phyloP scores from a whole-genome alignment of 2,113 vertebrate genomes.

The Muscicapa adusta region DNA sequence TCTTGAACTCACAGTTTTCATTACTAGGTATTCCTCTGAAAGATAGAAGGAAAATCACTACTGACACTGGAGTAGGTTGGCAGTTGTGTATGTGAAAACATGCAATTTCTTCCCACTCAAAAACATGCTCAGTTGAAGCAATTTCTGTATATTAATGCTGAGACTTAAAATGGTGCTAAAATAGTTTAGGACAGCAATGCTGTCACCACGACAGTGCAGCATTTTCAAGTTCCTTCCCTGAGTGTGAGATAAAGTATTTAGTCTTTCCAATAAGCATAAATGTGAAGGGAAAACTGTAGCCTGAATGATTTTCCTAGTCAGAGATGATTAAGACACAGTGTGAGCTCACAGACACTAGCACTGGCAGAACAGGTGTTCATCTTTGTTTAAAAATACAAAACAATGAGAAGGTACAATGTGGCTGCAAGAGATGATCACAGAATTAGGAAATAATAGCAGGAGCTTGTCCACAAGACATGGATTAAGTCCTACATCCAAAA shows the following conservation, averaged over 20 bases:
- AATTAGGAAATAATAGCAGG: background rate
- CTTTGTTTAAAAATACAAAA: background rate
- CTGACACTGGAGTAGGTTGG: background rate
- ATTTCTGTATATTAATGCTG: background rate
- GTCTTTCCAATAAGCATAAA: background rate
- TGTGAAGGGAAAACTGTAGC: background rate
- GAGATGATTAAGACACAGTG: background rate
- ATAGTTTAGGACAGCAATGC: background rate
- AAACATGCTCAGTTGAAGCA: background rate
- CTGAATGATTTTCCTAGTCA: background rate
- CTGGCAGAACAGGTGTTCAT: background rate
- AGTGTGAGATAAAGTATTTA: background rate
- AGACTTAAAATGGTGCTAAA: background rate
- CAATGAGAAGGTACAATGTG: background rate
- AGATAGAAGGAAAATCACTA: background rate
- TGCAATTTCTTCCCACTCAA: background rate
- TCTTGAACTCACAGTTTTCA: constrained; percentile 5
- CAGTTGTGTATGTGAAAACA: background rate
- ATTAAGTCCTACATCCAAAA: background rate
- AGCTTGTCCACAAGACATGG: background rate
- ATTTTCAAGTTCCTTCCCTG: background rate
- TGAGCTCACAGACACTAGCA: background rate
- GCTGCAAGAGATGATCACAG: background rate
- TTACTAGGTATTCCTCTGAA: background rate
- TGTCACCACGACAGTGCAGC: background rate